These are phyloP conservation scores for Araneus ventricosus DNA, from an alignment of 1,140 invertebrate genomes.

Conservation along the genomic window DNA sequence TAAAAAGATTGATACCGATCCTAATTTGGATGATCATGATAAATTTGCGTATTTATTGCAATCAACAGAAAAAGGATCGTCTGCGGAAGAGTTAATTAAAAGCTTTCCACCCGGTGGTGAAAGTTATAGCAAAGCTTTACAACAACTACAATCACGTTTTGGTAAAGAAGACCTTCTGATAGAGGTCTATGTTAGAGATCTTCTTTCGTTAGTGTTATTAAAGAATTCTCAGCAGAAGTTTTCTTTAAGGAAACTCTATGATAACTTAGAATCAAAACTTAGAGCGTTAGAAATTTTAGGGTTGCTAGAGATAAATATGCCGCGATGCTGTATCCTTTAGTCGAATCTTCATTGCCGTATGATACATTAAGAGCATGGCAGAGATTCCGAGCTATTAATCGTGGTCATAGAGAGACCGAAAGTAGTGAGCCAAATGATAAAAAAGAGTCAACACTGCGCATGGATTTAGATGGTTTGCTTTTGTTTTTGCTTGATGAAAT, in stretches of 20 bases:
- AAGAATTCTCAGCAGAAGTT: too few relatives aligned
- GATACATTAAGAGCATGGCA: neutral
- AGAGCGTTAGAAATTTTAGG: neutral
- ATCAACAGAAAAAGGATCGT: too few relatives aligned
- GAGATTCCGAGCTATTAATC: neutral
- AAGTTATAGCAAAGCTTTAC: neutral
- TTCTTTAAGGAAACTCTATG: too few relatives aligned
- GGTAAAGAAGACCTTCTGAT: neutral
- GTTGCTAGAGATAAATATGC: neutral
- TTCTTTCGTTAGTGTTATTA: neutral
- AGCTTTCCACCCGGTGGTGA: neutral
- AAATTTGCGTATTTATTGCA: too few relatives aligned
- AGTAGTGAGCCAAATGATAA: neutral
- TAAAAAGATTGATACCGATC: too few relatives aligned
- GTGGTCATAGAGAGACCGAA: too few relatives aligned
- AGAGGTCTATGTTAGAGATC: neutral
- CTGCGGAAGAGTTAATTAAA: too few relatives aligned
- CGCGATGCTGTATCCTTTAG: neutral
- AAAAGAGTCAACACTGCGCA: neutral
- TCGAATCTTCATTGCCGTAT: neutral
- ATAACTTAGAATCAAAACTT: too few relatives aligned
- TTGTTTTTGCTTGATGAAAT: neutral
- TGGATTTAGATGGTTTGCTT: neutral
- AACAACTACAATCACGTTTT: neutral
- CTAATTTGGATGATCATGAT: too few relatives aligned